A percentile compares a stretch with the other conserved stretches of the same genome.
These are phyloP conservation scores for Saccostrea glomerata DNA, from an alignment of 1,140 invertebrate species.

Conservation along the genomic window DNA sequence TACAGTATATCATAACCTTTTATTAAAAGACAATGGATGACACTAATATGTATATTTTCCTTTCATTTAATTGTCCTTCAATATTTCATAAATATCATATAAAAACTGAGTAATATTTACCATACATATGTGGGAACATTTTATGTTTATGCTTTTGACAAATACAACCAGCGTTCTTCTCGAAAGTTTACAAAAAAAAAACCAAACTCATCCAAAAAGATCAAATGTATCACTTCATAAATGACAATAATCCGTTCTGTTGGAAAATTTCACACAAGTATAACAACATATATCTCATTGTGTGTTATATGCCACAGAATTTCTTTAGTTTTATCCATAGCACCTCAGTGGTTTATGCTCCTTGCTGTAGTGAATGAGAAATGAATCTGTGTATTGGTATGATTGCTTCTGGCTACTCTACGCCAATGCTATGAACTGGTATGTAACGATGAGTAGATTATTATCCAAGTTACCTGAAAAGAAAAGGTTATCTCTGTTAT, in stretches of 20 bases:
- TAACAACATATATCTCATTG: background rate
- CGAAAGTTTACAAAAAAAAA: background rate
- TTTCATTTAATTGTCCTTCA: background rate
- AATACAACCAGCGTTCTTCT: constrained; percentile 4
- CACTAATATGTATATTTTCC: background rate
- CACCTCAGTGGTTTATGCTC: background rate
- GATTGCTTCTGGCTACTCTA: background rate
- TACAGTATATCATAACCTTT: too few relatives aligned
- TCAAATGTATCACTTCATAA: background rate
- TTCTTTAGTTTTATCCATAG: background rate
- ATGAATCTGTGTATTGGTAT: background rate
- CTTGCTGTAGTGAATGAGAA: background rate
- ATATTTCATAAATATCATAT: background rate
- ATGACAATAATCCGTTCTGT: background rate
- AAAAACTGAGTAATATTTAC: background rate
- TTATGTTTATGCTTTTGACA: background rate
- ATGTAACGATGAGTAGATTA: constrained; percentile 31
- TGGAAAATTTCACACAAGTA: background rate
- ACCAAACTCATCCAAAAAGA: too few relatives aligned
- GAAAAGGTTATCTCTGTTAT: background rate
- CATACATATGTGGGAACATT: background rate
- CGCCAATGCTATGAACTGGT: constrained; percentile 17
- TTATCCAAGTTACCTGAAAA: constrained; percentile 39
- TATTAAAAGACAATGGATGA: background rate
- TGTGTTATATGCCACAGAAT: background rate